phyloP scores from a whole-genome alignment of 2,888 invertebrate genomes.

The Drosophila greeni region DNA sequence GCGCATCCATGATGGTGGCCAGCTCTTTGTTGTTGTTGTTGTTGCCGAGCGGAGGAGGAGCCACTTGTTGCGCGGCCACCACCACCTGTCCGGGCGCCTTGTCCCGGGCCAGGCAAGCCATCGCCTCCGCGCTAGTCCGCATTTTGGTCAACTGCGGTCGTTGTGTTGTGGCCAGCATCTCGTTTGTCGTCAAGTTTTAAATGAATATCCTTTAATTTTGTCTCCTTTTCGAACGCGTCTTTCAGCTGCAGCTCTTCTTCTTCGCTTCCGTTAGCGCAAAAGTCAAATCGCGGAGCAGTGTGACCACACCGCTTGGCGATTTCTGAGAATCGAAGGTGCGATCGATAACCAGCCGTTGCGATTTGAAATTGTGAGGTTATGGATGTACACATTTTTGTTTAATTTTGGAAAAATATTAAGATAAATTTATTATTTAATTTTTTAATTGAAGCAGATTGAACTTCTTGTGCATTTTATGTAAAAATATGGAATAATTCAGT shows the following conservation, averaged over 20 bases:
- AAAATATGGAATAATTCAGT: not conserved
- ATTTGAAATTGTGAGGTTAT: not conserved
- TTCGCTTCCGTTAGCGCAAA: slow-evolving; percentile 64
- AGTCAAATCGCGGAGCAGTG: slow-evolving; percentile 53
- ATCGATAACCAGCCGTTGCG: slow-evolving; percentile 10
- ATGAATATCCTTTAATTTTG: not conserved
- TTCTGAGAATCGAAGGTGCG: not conserved
- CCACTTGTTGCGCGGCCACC: slow-evolving; percentile 30
- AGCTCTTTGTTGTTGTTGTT: slow-evolving; percentile 43
- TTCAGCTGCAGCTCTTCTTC: slow-evolving; percentile 27
- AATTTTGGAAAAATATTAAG: not conserved
- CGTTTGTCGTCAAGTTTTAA: slow-evolving; percentile 12
- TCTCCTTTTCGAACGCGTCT: slow-evolving; percentile 40
- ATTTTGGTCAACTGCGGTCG: slow-evolving; percentile 46
- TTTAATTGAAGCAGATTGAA: not conserved
- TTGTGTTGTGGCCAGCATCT: slow-evolving; percentile 16
- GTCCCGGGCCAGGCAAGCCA: slow-evolving; percentile 49
- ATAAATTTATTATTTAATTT: not conserved
- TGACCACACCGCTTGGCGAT: slow-evolving; percentile 53
- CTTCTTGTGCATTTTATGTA: not conserved
- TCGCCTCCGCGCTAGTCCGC: slow-evolving; percentile 50
- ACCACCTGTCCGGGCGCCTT: slow-evolving; percentile 36
- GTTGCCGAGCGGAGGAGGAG: slow-evolving; percentile 4
- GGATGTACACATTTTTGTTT: not conserved
- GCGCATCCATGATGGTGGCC: slow-evolving; percentile 65